Percentiles rank a stretch among this genome's conserved stretches.
Conservation (phyloP, 2,113 vertebrate species). For the Thalassoma bifasciatum region DNA sequence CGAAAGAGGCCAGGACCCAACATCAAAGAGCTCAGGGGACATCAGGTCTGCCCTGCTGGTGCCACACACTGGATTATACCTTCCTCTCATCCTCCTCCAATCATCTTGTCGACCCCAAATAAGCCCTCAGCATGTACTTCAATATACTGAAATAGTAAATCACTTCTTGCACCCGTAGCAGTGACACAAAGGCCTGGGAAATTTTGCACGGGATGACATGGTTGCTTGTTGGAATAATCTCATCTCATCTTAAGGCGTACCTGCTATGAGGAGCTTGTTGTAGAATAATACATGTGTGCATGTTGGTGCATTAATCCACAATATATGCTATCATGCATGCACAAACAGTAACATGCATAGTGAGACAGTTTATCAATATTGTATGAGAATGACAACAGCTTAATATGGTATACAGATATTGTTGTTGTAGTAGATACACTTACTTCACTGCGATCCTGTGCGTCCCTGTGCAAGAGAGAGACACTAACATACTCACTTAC, state of each 20-base stretch:
- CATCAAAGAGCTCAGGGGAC: conserved; percentile 63
- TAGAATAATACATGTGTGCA: conserved; percentile 14
- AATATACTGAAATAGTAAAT: conserved; percentile 20
- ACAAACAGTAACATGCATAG: conserved; percentile 25
- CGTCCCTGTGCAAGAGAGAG: background rate
- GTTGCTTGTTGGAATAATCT: conserved; percentile 24
- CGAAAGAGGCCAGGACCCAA: conserved; percentile 22
- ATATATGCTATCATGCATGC: conserved; percentile 4
- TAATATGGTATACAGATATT: conserved; percentile 37
- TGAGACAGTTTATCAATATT: conserved; percentile 61
- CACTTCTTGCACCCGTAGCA: background rate
- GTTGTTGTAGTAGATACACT: conserved; percentile 42
- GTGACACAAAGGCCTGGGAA: conserved; percentile 15
- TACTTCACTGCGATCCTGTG: background rate
- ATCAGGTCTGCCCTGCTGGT: conserved; percentile 42
- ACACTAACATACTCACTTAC: background rate
- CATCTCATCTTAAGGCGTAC: conserved; percentile 4
- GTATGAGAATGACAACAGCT: conserved; percentile 47
- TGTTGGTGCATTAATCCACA: conserved; percentile 38
- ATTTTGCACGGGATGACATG: conserved; percentile 5
- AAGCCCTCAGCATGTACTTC: conserved; percentile 7
- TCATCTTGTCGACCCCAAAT: conserved; percentile 38
- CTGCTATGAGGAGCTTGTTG: conserved; percentile 3
- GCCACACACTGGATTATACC: conserved; percentile 27
- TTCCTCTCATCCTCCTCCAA: conserved; percentile 37